Base-by-base conservation (phyloP, 2,113 vertebrate genomes). In the Caracal caracal region DNA sequence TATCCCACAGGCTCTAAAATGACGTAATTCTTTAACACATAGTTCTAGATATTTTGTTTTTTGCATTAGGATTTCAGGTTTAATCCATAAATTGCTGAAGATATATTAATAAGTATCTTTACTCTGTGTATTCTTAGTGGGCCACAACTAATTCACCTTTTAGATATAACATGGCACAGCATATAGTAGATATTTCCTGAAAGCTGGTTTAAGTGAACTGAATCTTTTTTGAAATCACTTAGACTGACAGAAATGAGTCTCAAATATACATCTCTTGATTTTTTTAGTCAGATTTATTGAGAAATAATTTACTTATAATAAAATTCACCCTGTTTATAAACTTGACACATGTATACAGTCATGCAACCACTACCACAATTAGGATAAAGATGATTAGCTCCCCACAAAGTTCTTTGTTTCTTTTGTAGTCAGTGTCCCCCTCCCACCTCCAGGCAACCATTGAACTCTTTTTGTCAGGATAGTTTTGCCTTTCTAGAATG, bases 21-120 rank as follows among this genome's bases (percentile, higher is more conserved):
- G 65, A 49, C 76, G 9, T 33, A 40, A 68, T 89, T 28, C 12
- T 66, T 92, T 84, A 7, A 2, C 12, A 65, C 68, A 7, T 43
- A 88, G 1, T 81, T 80, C 13, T 92, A 83, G 80, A 88, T 61
- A 63, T 85, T 93, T 95, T 56, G 4, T 61, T 65, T 84, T 91
- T 94, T 53, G 9, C 40, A 56, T 63, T 87, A 43, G 1, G 12
- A 81, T 89, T 91, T 94, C 16, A 78, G 53, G 37, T 81, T 89
- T 75, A 85, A 76, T 70, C 30, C 43, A 56, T 30, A 65, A 76
- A 37, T 80, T 95, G 26, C 61, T 93, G 63, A 73, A 53, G 43
- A 66, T 79, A 66, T 84, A 93, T 82, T 95, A 84, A 73, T 47
- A 78, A 90, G 4, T 73, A 28, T 49, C 66, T 75, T 91, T 78